Evolutionary conservation across 2,888 invertebrate species (phyloP), one percentile per base, ranked within the genome.

Genomic region (Sphecodes monilicornis): DNA sequence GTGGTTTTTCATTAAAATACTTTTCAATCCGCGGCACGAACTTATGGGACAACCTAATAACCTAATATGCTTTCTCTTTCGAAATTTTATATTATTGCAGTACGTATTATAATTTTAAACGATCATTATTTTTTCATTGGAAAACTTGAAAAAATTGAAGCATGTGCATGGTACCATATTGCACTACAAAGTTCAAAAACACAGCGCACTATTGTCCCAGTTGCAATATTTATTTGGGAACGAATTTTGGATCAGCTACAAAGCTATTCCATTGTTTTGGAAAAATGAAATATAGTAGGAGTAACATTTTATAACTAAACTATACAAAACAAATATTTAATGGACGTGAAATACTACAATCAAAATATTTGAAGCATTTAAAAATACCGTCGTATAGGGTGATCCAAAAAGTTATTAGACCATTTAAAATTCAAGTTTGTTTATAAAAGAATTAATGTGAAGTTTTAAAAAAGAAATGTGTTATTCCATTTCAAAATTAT

Each of bases 161-260:
- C 46, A 11, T 89, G 73, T 89, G 88, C 66, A 43, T 78, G 36
- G 5, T 88, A 16, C 88, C 88, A 1, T 89, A 88, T 36, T 69
- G 32, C 36, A 78, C n/a, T 4, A 66, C 29, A n/a, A 57, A 29
- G 46, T 89, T 84, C 50, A 86, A 79, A 73, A 57, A 88, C 60
- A 64, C 84, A 5, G 82, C 77, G 16, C 89, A 89, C 72, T 86
- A 84, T 73, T 89, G 89, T 29, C 89, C 89, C 0, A 54, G 6
- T 46, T 89, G 88, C 76, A 66, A 76, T 10, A 84, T 88, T 85
- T 89, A 81, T 79, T 79, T 89, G 32, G 89, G 89, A 22, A 81
- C 76, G 0, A 84, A 85, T 54, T 84, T 82, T n/a, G 86, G 76
- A 54, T 22, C 64, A 18, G 76, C 70, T 39, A 78, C 11, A 71